These are phyloP conservation scores for Dione juno DNA, from an alignment of 2,888 invertebrate species.

Conservation along the genomic window DNA sequence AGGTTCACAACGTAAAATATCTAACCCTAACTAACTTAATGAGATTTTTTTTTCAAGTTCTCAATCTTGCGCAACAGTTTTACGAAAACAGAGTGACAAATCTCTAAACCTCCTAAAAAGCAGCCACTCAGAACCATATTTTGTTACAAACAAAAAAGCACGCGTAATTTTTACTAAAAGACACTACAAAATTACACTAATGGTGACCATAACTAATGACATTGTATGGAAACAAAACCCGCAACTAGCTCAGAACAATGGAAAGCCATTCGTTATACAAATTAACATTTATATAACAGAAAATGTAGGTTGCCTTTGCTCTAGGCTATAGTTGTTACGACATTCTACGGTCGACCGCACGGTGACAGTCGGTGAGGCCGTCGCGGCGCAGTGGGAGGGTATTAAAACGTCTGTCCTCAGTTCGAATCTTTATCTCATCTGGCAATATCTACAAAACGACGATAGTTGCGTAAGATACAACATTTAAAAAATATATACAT, in stretches of 20 bases:
- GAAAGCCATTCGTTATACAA: conserved; percentile 15
- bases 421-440: no score
- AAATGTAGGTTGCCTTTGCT: conserved; percentile 9
- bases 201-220: neutral
- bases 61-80: neutral
- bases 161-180: no score
- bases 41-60: no score
- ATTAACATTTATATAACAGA: conserved; percentile 34
- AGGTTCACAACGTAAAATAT: no score
- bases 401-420: no score
- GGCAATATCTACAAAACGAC: no score
- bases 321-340: conserved; percentile 6
- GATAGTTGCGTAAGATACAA: no score
- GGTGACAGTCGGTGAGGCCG: neutral
- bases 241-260: neutral
- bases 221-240: neutral
- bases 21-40: no score
- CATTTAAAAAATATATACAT: no score
- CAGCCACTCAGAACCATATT: neutral
- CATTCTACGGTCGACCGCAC: conserved; percentile 21
- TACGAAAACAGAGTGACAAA: neutral
- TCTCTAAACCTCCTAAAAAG: neutral
- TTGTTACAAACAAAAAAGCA: neutral
- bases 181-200: neutral
- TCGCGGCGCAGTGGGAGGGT: no score